Base-by-base conservation (phyloP, 2,797 vertebrate genomes). In the Microctenopoma lineatum region DNA sequence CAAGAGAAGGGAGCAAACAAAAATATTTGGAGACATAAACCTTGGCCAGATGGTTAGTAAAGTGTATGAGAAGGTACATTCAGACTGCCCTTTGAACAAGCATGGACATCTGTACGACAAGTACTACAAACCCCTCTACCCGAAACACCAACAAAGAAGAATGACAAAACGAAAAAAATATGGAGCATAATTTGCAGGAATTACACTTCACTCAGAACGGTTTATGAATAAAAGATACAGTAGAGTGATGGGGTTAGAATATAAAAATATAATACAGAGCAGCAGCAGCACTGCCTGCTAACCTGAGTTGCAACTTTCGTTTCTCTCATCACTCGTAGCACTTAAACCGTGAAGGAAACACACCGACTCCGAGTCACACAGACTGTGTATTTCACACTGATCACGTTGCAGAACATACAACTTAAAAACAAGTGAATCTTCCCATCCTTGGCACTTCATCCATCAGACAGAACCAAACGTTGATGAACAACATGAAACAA, bases 401-500 rank as follows among this genome's bases (percentile, higher is more conserved):
- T 73, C 25, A 58, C n/a, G 52, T 39, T 41, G 38, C 61, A 70
- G 36, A 29, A 44, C 3, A 21, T 50, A 70, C 38, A 72, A 60
- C 36, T 69, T 53, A 27, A 70, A 62, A 21, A 42, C 61, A 46
- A 5, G 51, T 51, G 26, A 71, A 79, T 36, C 32, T 62, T 80
- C 53, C 71, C 56, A 9, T 87, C 79, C 86, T 65, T 89, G 89
- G 89, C 89, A 91, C 89, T 80, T 88, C 41, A 73, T 84, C 70
- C 15, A 50, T 84, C 73, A 72, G 69, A 54, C 65, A 77, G 57
- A 77, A 75, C 21, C 63, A 68, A 79, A 82, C 67, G 46, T 39
- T 66, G 34, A 73, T 56, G 36, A 74, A 52, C 57, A 10, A 5
- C 2, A 55, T 45, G 45, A 71, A 65, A 71, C 70, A 73, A 66